phyloP scores from a whole-genome alignment of 2,797 vertebrate species.

The Molossus molossus region DNA sequence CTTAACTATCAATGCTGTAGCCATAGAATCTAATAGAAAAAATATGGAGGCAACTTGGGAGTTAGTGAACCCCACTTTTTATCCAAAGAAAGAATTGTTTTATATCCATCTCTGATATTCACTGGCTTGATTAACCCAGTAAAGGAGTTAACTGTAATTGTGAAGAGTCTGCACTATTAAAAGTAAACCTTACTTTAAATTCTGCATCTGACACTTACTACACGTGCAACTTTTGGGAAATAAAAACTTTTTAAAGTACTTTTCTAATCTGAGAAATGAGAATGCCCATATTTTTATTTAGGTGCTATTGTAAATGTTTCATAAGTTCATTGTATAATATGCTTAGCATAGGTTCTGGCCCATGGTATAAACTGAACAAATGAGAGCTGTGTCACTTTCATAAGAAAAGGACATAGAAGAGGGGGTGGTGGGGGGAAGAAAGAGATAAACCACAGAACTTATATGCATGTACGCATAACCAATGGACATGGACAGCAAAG shows the following conservation, averaged over 20 bases:
- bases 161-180: not conserved
- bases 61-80: not conserved
- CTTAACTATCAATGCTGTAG: not conserved
- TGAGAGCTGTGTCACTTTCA: not conserved
- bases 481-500: too few relatives aligned
- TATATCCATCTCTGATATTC: not conserved
- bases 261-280: not conserved
- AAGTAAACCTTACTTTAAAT: not conserved
- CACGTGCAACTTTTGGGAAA: not conserved
- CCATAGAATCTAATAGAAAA: not conserved
- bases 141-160: not conserved
- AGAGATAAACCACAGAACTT: too few relatives aligned
- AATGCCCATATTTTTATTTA: constrained; percentile 10
- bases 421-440: too few relatives aligned
- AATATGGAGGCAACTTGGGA: not conserved
- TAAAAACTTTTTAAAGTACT: not conserved
- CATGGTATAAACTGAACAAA: not conserved
- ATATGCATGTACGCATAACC: too few relatives aligned
- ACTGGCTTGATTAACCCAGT: not conserved
- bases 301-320: not conserved
- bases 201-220: not conserved
- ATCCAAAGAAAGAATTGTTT: not conserved
- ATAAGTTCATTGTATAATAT: not conserved
- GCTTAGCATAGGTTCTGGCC: not conserved
- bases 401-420: not conserved